A percentile compares a stretch with the other conserved stretches of the same genome.
phyloP scores from a whole-genome alignment of 2,888 invertebrate genomes.

The Leucophenga montana region DNA sequence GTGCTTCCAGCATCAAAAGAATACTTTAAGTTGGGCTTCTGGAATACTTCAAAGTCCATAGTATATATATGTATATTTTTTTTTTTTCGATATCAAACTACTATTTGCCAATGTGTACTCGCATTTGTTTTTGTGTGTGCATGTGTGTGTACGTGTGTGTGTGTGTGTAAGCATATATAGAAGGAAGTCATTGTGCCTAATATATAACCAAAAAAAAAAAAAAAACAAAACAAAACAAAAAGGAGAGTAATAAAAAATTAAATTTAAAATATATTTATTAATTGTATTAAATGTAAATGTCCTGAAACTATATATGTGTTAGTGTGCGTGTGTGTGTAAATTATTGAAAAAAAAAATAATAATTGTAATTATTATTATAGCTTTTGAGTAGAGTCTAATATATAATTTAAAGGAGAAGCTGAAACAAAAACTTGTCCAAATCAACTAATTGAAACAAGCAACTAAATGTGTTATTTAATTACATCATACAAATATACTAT shows the following conservation, averaged over 20 bases:
- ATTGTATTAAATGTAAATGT: conserved; percentile 46
- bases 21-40: not conserved
- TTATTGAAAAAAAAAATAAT: not conserved
- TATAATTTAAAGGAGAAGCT: no score
- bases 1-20: no score
- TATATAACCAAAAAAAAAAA: conserved; percentile 36
- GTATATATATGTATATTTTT: not conserved
- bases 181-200: conserved; percentile 57
- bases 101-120: conserved; percentile 10
- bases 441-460: no score
- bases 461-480: no score
- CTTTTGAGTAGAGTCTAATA: no score
- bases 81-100: not conserved
- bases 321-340: not conserved
- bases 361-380: no score
- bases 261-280: conserved; percentile 46
- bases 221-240: not conserved
- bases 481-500: no score
- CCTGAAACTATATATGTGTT: not conserved
- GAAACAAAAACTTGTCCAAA: no score
- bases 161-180: not conserved
- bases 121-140: conserved; percentile 1
- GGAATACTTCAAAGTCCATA: no score
- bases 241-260: not conserved
- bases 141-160: conserved; percentile 5